A percentile compares a stretch with the other conserved stretches of the same genome.
phyloP scores from a whole-genome alignment of 92 coral and sea anemone genomes.

The Zoanthus solanderi region DNA sequence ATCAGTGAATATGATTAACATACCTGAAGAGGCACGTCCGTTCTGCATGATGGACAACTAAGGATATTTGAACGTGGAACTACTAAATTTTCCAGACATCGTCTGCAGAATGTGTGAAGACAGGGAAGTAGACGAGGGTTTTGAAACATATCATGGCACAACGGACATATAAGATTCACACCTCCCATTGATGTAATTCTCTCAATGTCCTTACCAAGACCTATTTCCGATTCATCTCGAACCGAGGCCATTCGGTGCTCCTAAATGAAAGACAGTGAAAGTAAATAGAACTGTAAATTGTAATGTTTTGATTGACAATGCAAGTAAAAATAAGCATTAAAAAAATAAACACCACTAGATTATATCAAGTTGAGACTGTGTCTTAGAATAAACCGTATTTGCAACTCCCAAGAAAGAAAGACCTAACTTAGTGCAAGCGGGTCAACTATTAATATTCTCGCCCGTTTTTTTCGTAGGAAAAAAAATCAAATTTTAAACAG shows the following conservation, averaged over 20 bases:
- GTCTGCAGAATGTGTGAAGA: constrained; percentile 94
- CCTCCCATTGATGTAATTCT: constrained; percentile 83
- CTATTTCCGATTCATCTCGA: constrained; percentile 84
- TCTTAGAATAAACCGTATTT: too few relatives aligned
- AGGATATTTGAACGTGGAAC: constrained; percentile 89
- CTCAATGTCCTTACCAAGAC: constrained; percentile 71
- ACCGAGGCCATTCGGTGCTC: constrained; percentile 94
- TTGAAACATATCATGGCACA: constrained; percentile 85
- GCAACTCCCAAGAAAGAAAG: too few relatives aligned
- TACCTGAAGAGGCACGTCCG: constrained; percentile 86
- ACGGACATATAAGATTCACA: constrained; percentile 87
- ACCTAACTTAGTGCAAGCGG: too few relatives aligned
- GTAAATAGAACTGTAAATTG: background rate
- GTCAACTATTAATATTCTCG: too few relatives aligned
- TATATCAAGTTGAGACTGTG: too few relatives aligned
- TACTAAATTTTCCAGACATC: constrained; percentile 94
- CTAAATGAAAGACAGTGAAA: constrained; percentile 37
- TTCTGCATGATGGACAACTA: constrained; percentile 92
- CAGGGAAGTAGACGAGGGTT: constrained; percentile 97
- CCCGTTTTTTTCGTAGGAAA: too few relatives aligned
- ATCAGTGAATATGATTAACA: background rate
- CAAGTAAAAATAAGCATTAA: too few relatives aligned
- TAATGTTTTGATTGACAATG: too few relatives aligned
- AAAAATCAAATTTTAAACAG: too few relatives aligned
- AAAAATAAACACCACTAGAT: too few relatives aligned